These are phyloP conservation scores for Nixonia krombeini DNA, from an alignment of 1,140 invertebrate species.

Conservation along the genomic window DNA sequence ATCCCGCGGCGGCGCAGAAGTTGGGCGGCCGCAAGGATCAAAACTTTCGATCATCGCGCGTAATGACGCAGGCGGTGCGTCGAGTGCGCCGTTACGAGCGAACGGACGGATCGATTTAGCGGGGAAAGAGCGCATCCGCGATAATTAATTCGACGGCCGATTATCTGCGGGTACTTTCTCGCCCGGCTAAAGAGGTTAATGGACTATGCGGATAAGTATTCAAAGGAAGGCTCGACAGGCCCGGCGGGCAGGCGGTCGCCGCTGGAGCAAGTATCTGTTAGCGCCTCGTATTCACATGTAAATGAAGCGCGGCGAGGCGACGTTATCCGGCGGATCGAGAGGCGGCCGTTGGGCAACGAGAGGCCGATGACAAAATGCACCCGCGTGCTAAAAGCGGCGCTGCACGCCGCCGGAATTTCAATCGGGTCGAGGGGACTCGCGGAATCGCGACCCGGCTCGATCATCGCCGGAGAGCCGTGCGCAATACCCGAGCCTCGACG, in stretches of 20 bases:
- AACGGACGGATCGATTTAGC: no score
- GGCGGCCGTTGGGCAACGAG: conserved; percentile 34
- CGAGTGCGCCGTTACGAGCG: no score
- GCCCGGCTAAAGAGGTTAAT: conserved; percentile 52
- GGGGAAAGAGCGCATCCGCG: conserved; percentile 40
- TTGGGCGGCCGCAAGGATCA: no score
- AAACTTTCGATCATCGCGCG: no score
- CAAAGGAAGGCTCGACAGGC: conserved; percentile 49
- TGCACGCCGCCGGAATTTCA: no score
- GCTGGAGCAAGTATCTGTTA: conserved; percentile 63
- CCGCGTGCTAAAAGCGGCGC: conserved; percentile 27
- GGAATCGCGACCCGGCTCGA: no score
- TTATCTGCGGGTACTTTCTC: conserved; percentile 45
- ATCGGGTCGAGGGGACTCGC: no score
- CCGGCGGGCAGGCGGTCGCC: conserved; percentile 49
- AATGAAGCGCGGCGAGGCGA: conserved; percentile 55
- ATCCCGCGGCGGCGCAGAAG: no score
- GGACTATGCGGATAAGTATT: conserved; percentile 56
- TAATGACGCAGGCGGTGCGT: no score
- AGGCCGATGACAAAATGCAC: conserved; percentile 41
- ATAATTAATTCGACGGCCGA: conserved; percentile 44
- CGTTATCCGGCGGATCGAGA: conserved; percentile 41
- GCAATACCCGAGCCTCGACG: no score
- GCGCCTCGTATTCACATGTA: conserved; percentile 67
- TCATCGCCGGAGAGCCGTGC: no score